These are phyloP conservation scores for Porites australiensis DNA, from an alignment of 64 coral and sea anemone genomes.

Conservation along the genomic window DNA sequence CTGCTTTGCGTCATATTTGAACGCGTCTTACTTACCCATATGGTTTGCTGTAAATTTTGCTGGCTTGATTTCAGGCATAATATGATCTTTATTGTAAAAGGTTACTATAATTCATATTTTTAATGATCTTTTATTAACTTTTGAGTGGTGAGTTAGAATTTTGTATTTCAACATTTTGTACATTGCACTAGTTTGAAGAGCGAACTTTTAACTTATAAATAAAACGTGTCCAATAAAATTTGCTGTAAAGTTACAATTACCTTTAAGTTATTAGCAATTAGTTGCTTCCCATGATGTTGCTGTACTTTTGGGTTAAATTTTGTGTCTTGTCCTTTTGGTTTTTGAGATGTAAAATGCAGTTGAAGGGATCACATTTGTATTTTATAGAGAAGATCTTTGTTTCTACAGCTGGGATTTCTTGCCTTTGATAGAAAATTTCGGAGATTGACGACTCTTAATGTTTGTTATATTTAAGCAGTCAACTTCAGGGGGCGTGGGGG, in stretches of 20 bases:
- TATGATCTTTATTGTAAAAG: background rate
- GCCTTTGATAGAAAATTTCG: too few species aligned
- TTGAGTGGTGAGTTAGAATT: background rate
- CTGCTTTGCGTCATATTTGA: too few species aligned
- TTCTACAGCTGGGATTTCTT: too few species aligned
- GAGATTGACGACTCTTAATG: too few species aligned
- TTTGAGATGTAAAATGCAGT: too few species aligned
- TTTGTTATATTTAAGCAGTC: background rate
- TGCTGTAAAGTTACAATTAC: background rate
- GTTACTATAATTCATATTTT: background rate
- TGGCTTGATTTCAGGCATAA: background rate
- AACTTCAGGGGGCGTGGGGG: background rate
- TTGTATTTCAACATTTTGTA: constrained; percentile 27
- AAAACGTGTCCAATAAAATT: constrained; percentile 10
- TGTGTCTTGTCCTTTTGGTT: too few species aligned
- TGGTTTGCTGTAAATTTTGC: background rate
- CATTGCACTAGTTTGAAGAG: background rate
- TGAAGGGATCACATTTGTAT: too few species aligned
- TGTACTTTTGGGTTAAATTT: too few species aligned
- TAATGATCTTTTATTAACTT: background rate
- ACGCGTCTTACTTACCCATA: too few species aligned
- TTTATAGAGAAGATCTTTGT: too few species aligned
- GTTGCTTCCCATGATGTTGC: too few species aligned
- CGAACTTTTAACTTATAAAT: constrained; percentile 26
- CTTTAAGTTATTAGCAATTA: background rate